Percentiles rank a stretch among this genome's conserved stretches.
These are phyloP conservation scores for Mesodorylaimus sp. DNA, from an alignment of 2,888 invertebrate species.

Conservation along the genomic window DNA sequence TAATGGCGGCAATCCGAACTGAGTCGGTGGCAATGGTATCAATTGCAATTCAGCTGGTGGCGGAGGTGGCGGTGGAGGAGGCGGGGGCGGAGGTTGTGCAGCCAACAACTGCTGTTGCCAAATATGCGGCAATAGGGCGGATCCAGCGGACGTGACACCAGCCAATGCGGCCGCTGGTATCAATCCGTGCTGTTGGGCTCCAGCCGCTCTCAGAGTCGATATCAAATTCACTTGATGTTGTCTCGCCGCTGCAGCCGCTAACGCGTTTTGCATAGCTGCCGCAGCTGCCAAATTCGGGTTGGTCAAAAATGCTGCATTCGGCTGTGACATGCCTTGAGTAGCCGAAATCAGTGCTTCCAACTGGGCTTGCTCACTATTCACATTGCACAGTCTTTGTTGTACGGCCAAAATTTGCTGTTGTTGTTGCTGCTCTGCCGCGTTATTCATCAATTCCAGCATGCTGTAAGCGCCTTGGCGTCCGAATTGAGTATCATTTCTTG, in stretches of 20 bases:
- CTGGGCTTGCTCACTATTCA: too few species aligned
- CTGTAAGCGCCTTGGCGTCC: too few species aligned
- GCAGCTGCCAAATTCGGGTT: not conserved
- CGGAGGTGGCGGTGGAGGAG: not conserved
- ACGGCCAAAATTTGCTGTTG: too few species aligned
- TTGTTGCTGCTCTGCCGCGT: too few species aligned
- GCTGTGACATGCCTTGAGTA: too few species aligned
- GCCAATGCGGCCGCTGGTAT: too few species aligned
- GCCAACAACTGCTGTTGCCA: not conserved
- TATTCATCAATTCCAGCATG: too few species aligned
- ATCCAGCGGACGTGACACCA: too few species aligned
- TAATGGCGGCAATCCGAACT: too few species aligned
- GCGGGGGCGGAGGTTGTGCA: not conserved
- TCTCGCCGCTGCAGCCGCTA: not conserved
- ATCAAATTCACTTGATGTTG: not conserved
- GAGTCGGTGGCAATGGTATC: not conserved
- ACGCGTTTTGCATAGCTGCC: not conserved
- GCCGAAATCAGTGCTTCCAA: too few species aligned
- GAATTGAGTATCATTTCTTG: too few species aligned
- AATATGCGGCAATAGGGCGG: not conserved
- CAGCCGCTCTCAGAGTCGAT: not conserved
- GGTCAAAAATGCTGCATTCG: not conserved
- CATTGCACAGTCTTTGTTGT: too few species aligned
- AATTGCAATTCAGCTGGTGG: not conserved
- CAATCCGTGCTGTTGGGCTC: not conserved